Evolutionary conservation across 2,888 invertebrate species (phyloP).

Genomic region (Ferdinandea cuprea): DNA sequence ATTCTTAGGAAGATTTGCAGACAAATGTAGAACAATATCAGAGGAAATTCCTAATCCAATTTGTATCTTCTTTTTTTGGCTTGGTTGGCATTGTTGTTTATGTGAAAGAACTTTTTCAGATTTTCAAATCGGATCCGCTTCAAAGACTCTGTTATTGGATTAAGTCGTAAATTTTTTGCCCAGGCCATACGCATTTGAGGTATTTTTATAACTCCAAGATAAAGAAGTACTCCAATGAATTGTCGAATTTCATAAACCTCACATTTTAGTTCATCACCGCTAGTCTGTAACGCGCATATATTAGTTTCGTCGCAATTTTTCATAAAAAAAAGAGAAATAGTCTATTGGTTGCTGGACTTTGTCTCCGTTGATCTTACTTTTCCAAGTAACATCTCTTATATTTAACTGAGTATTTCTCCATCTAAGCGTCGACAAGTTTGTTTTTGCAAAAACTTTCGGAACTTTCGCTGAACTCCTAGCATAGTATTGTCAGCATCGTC

Average conservation of each 20-base stretch:
- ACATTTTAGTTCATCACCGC: slow-evolving; percentile 4
- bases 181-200: background rate
- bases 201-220: background rate
- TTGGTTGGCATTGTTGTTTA: background rate
- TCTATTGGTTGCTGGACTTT: slow-evolving; percentile 4
- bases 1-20: background rate
- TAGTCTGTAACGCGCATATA: background rate
- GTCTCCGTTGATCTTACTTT: background rate
- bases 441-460: background rate
- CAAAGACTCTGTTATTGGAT: background rate
- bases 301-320: slow-evolving; percentile 3
- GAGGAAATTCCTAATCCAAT: background rate
- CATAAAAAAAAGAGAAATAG: background rate
- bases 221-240: background rate
- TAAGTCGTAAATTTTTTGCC: background rate
- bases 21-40: background rate
- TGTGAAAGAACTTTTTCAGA: background rate
- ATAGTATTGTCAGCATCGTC: slow-evolving; percentile 3
- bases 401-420: background rate
- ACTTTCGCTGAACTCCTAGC: background rate
- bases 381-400: background rate
- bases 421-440: slow-evolving; percentile 4
- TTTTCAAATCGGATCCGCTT: background rate
- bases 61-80: background rate
- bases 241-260: slow-evolving; percentile 1